These are phyloP conservation scores for Gasteruption jaculator DNA, from an alignment of 2,888 invertebrate genomes.

Conservation along the genomic window DNA sequence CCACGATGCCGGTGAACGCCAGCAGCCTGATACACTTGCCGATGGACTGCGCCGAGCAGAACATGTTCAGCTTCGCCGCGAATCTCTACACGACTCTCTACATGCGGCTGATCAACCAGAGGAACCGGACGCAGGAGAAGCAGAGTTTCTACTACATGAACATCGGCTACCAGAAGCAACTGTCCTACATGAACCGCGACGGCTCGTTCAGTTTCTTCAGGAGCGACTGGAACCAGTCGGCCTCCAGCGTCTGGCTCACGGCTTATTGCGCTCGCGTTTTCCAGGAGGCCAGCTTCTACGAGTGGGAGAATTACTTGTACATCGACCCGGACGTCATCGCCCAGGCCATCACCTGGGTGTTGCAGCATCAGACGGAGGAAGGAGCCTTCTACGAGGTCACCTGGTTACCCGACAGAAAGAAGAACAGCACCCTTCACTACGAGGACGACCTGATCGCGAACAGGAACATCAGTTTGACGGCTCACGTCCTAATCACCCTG, in stretches of 20 bases:
- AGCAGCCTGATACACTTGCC: constrained; percentile 75
- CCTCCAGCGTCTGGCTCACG: constrained; percentile 87
- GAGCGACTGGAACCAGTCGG: constrained; percentile 89
- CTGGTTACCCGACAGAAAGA: constrained; percentile 84
- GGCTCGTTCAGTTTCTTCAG: constrained; percentile 90
- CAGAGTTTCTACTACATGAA: constrained; percentile 86
- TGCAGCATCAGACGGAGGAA: constrained; percentile 76
- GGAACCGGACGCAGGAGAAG: constrained; percentile 75
- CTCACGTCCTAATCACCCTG: constrained; percentile 86
- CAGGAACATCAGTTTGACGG: constrained; percentile 85
- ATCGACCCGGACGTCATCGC: constrained; percentile 86
- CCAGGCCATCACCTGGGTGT: constrained; percentile 79
- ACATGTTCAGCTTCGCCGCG: constrained; percentile 94
- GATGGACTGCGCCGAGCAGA: constrained; percentile 92
- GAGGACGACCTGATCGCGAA: constrained; percentile 56
- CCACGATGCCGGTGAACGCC: constrained; percentile 88
- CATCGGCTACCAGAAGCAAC: constrained; percentile 81
- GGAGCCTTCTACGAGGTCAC: constrained; percentile 89
- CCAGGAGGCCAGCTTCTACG: constrained; percentile 90
- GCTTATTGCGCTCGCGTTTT: constrained; percentile 85
- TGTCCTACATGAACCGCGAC: constrained; percentile 86
- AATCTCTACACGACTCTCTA: constrained; percentile 88
- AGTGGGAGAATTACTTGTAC: constrained; percentile 95
- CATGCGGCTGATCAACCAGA: constrained; percentile 86
- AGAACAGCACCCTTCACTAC: constrained; percentile 69